Evolutionary conservation across 2,113 vertebrate species (phyloP), one percentile per base, ranked within the genome.

Genomic region (Amphiprion percula): DNA sequence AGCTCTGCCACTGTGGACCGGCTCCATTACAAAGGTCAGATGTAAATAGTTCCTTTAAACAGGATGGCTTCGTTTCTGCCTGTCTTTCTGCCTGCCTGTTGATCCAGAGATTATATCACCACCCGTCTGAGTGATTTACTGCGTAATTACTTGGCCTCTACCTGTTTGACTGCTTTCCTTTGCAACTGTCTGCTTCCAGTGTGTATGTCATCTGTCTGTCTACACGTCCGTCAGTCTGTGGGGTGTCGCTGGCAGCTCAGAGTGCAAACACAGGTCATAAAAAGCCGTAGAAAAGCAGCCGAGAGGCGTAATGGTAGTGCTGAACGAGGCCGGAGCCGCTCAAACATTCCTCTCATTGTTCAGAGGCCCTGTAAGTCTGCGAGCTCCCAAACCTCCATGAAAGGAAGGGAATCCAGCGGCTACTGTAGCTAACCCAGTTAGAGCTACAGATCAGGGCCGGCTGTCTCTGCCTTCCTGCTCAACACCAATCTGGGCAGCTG

Each of bases 301-400:
- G 73, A 86, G 83, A 79, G 82, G 82, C 62, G 75, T 79, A 82
- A 84, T 88, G 84, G 83, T 76, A 73, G 87, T 61, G 75, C 73
- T 59, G 69, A 83, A 87, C 41, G 70, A 89, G 79, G 88, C 80
- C 80, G 59, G 88, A 91, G 90, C 84, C 65, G 84, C 87, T 90
- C 78, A 78, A 82, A 93, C 93, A 94, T 95, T 95, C 93, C 92
- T 93, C 92, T 95, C 92, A 94, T 94, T 95, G 94, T 95, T 95
- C 92, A 90, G 87, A 75, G 91, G 88, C 82, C 91, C 88, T 87
- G 91, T 91, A 92, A 94, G 91, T 90, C 92, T 79, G 79, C 33
- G 39, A 80, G 88, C 86, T 88, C 82, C 71, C 81, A 91, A 93
- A 91, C 90, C 89, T 91, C 91, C 91, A 92, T 92, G 91, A 93